Conservation (phyloP, 37 sponge, comb jelly and placozoan genomes). For the Chondrosia reniformis region DNA sequence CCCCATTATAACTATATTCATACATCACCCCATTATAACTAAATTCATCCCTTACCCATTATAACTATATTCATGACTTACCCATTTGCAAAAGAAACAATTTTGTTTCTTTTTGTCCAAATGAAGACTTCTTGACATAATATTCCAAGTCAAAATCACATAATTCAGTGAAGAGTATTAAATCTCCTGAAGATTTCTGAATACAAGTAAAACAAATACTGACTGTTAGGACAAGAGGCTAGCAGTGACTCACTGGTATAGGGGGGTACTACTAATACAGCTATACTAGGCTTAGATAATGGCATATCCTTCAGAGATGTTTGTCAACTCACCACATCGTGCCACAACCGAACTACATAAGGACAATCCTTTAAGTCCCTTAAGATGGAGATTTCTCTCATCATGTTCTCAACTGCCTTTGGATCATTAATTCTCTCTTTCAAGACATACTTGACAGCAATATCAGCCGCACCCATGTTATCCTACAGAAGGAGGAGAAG, state of each 20-base stretch:
- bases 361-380: conserved; percentile 52
- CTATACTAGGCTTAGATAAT: background rate
- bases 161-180: conserved; percentile 85
- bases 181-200: conserved; percentile 18
- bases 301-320: background rate
- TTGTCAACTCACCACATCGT: conserved; percentile 46
- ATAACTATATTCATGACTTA: conserved; percentile 19
- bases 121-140: conserved; percentile 62
- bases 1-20: too few species aligned
- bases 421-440: conserved; percentile 73
- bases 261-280: background rate
- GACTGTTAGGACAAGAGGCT: background rate
- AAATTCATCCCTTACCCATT: too few species aligned
- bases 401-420: conserved; percentile 76
- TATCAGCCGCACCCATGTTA: conserved; percentile 16
- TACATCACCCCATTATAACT: too few species aligned
- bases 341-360: conserved; percentile 66
- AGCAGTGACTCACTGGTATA: background rate
- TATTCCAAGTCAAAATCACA: conserved; percentile 89
- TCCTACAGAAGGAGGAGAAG: conserved; percentile 22
- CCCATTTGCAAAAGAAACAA: conserved; percentile 69
- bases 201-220: background rate
- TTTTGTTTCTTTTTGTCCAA: conserved; percentile 58
- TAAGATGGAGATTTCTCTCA: conserved; percentile 80
- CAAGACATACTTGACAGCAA: conserved; percentile 79